Base-by-base conservation (phyloP, 2,797 vertebrate species). In the Lerista edwardsae region DNA sequence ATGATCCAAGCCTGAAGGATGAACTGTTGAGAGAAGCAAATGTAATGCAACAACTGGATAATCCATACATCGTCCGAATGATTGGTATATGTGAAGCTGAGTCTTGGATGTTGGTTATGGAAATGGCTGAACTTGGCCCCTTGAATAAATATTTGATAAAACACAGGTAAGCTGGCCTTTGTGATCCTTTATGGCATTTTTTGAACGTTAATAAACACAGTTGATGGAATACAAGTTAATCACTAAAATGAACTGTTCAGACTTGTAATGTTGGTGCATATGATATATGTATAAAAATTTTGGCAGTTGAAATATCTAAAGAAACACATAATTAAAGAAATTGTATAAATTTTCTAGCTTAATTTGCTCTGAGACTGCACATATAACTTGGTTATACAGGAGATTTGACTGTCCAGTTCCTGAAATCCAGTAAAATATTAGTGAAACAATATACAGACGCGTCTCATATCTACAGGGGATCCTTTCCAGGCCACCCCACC, bases 41-140 rank as follows among this genome's bases (percentile, higher is more conserved):
- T 0, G 97, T 99, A 79, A 99, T 99, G 98, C 98, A 99, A 94
- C 98, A 98, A 84, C 96, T 99, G 81, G 98, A 99, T 93, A 98
- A 99, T 71, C 98, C 98, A 0, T 99, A 99, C 84, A 99, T 99
- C 3, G 98, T 99, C n/a, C 96, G 98, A 73, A 99, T 99, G 98
- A 99, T 99, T 2, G 98, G 98, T 0, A 98, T 99, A 90, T 99
- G 98, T 57, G 98, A 99, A 87, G 97, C 97, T 0, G 98, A 99
- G 84, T 97, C 94, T 87, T 98, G 99, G 94, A 99, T 99, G 98
- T 89, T 99, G 93, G 98, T 99, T 44, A 99, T 99, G 98, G 98
- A 99, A 95, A 97, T 99, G 95, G 98, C 98, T 0, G 97, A 98
- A 41, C 97, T 99, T 10, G 98, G 98, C 2, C 98, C 98, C 0